Conservation (phyloP, 1,140 invertebrate species). For the Meloidogyne exigua region DNA sequence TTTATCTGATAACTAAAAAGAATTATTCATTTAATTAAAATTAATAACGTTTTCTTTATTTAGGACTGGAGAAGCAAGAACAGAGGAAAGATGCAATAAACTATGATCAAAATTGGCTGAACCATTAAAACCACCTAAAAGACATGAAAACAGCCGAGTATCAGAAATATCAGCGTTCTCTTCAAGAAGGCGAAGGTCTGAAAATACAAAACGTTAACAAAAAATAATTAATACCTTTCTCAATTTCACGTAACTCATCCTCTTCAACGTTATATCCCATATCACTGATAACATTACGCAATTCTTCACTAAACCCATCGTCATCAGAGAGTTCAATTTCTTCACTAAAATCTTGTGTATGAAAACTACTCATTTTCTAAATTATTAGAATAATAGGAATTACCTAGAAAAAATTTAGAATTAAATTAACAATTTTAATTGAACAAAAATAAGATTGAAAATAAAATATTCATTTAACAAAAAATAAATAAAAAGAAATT, state of each 20-base stretch:
- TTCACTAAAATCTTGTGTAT: background rate
- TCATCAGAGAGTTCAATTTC: background rate
- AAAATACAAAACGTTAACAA: background rate
- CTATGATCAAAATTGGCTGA: constrained; percentile 15
- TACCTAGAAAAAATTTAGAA: too few relatives aligned
- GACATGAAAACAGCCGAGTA: constrained; percentile 19
- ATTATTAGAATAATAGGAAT: too few relatives aligned
- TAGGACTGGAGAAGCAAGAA: background rate
- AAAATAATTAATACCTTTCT: constrained; percentile 3
- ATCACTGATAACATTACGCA: constrained; percentile 21
- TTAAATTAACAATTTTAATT: too few relatives aligned
- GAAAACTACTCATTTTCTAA: background rate
- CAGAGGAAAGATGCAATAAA: constrained; percentile 1
- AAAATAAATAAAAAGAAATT: too few relatives aligned
- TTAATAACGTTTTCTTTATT: background rate
- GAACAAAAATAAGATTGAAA: background rate
- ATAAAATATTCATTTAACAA: too few relatives aligned
- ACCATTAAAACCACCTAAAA: constrained; percentile 1
- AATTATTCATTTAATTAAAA: background rate
- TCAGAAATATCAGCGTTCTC: constrained; percentile 22
- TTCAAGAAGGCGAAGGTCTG: constrained; percentile 19
- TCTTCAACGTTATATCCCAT: constrained; percentile 22
- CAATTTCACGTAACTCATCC: constrained; percentile 21
- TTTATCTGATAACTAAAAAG: background rate
- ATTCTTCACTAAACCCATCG: constrained; percentile 17